Evolutionary conservation across 2,113 vertebrate genomes (phyloP).

Genomic region (Colaptes auratus): DNA sequence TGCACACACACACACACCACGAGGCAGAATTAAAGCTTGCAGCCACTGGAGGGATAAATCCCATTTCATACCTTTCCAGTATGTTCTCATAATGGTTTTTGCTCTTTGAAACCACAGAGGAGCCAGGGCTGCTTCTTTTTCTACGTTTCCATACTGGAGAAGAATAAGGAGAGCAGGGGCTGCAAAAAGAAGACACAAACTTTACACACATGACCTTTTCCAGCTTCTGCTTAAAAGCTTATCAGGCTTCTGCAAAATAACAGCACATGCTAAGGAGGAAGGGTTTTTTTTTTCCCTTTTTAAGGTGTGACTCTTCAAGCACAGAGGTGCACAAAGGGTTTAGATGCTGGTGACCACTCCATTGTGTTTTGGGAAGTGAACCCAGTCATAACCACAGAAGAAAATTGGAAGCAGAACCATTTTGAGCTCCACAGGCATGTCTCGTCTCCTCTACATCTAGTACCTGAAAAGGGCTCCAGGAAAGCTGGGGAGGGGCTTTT

Average conservation of each 20-base stretch:
- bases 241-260: neutral
- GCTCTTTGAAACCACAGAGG: conserved; percentile 3
- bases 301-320: neutral
- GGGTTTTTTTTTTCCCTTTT: neutral
- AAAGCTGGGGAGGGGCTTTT: no score
- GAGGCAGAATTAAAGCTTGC: neutral
- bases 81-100: neutral
- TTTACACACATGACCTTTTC: neutral
- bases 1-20: neutral
- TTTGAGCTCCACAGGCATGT: neutral
- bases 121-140: conserved; percentile 45
- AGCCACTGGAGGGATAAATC: neutral
- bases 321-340: neutral
- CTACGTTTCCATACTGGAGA: conserved; percentile 65
- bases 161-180: conserved; percentile 9
- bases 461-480: no score
- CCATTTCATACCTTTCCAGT: conserved; percentile 33
- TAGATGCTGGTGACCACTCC: neutral
- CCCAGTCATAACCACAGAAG: neutral
- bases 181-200: neutral
- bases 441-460: no score
- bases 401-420: neutral
- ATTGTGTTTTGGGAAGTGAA: neutral
- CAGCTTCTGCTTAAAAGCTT: neutral
- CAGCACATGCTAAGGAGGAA: neutral